Percentiles rank a stretch among this genome's conserved stretches.
These are phyloP conservation scores for Adelphocoris suturalis DNA, from an alignment of 2,888 invertebrate species.

Conservation along the genomic window DNA sequence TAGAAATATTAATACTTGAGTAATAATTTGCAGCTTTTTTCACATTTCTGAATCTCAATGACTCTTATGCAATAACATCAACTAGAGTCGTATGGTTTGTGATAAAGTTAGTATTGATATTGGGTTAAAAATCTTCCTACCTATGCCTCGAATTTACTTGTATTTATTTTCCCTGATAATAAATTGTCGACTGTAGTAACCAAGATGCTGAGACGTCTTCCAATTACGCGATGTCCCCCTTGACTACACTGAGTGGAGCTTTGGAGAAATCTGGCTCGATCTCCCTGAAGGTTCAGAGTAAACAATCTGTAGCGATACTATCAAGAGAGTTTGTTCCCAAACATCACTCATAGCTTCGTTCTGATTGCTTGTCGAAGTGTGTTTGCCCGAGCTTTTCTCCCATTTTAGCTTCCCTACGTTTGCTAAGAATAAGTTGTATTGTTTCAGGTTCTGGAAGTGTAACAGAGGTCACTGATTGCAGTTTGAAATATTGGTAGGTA, in stretches of 20 bases:
- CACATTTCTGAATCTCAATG: too few relatives aligned
- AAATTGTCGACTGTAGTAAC: background rate
- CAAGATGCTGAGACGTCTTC: background rate
- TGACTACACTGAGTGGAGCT: background rate
- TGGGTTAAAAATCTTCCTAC: too few relatives aligned
- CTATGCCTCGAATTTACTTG: too few relatives aligned
- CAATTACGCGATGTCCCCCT: background rate
- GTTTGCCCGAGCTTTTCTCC: background rate
- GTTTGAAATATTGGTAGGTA: too few relatives aligned
- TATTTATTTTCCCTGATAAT: too few relatives aligned
- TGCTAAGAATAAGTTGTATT: background rate
- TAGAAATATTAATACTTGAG: too few relatives aligned
- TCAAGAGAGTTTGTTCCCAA: slow-evolving; percentile 9
- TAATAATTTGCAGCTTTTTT: too few relatives aligned
- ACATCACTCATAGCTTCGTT: background rate
- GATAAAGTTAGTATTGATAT: too few relatives aligned
- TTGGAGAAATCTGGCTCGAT: background rate
- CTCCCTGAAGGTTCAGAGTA: slow-evolving; percentile 14
- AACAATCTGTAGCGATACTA: slow-evolving; percentile 17
- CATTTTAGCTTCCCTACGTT: background rate
- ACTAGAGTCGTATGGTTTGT: too few relatives aligned
- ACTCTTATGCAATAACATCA: too few relatives aligned
- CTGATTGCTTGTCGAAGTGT: background rate
- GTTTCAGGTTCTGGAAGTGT: background rate
- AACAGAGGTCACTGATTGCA: too few relatives aligned